A percentile compares a stretch with the other conserved stretches of the same genome.
Evolutionary conservation across 2,888 invertebrate species (phyloP).

Genomic region (Agrochola lota): DNA sequence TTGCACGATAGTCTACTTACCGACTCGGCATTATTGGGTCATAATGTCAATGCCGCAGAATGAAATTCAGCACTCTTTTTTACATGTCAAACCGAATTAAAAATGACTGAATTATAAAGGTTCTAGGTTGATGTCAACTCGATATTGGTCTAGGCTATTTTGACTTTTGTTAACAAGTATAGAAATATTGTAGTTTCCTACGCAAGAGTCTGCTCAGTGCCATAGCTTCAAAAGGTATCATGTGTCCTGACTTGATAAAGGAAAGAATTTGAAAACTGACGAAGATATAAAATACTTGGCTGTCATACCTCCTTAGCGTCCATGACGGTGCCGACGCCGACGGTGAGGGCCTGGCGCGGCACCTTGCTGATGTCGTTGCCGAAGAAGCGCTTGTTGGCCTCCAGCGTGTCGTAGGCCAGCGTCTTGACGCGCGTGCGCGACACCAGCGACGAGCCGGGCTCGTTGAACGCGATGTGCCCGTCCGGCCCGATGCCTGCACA

Average conservation of each 20-base stretch:
- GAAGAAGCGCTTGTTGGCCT: slow-evolving; percentile 99
- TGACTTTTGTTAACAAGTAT: background rate
- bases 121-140: too few relatives aligned
- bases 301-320: slow-evolving; percentile 97
- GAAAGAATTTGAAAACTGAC: background rate
- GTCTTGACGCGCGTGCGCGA: slow-evolving; percentile 99
- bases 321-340: slow-evolving; percentile 99
- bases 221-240: background rate
- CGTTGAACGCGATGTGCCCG: slow-evolving; percentile 99
- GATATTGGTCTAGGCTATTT: background rate
- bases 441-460: slow-evolving; percentile 98
- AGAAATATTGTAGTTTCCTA: background rate
- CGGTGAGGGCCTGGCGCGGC: slow-evolving; percentile 98
- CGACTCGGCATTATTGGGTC: background rate
- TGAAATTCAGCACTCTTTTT: background rate
- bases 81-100: too few relatives aligned
- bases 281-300: background rate
- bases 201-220: too few relatives aligned
- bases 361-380: slow-evolving; percentile 98
- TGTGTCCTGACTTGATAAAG: background rate
- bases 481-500: slow-evolving; percentile 98
- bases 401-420: slow-evolving; percentile 98
- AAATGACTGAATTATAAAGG: too few relatives aligned
- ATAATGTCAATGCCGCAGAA: background rate
- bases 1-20: background rate